Evolutionary conservation across 2,797 vertebrate species (phyloP), one percentile per base, ranked within the genome.

Genomic region (Triplophysa bombifrons): DNA sequence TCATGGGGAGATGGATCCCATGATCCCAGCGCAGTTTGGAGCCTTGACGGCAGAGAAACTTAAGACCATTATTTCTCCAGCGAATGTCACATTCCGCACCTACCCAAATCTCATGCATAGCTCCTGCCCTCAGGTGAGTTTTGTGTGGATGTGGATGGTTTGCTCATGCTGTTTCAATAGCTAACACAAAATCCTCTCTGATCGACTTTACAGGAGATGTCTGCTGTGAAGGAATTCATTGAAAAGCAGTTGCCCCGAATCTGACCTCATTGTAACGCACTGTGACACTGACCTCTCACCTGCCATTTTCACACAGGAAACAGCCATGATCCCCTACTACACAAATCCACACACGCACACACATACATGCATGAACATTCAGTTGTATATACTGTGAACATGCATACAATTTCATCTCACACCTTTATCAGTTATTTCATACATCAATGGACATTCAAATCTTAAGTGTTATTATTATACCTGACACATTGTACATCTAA

Each of bases 201-300:
- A 86, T 72, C 61, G 72, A 5, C 84, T 53, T 82, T 86, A 63
- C 93, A 99, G 98, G 98, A 99, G 94, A 97, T 99, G 96, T 90
- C 91, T 72, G 93, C 91, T 4, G 96, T 99, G 94, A 98, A 96
- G 94, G 96, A 97, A 84, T 99, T 98, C 92, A 96, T 99, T 38
- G 95, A 97, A 93, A 96, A 97, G 92, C 89, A 96, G 89, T 91
- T 99, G 90, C 97, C 98, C 88, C 95, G 93, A 78, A 95, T 98
- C 93, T 99, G 94, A 96, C 92, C 87, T 86, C 89, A 88, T 92
- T 89, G 89, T 90, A 64, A 80, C 90, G 92, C 89, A 92, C 91
- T 91, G 93, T 94, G 88, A 93, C 83, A 83, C 89, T 87, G 90
- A 94, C 89, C 87, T 90, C 90, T 88, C 90, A 90, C 87, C 91